Percentiles rank a stretch among this genome's conserved stretches.
phyloP scores from a whole-genome alignment of 2,888 invertebrate species.

The Eupithecia subumbrata region DNA sequence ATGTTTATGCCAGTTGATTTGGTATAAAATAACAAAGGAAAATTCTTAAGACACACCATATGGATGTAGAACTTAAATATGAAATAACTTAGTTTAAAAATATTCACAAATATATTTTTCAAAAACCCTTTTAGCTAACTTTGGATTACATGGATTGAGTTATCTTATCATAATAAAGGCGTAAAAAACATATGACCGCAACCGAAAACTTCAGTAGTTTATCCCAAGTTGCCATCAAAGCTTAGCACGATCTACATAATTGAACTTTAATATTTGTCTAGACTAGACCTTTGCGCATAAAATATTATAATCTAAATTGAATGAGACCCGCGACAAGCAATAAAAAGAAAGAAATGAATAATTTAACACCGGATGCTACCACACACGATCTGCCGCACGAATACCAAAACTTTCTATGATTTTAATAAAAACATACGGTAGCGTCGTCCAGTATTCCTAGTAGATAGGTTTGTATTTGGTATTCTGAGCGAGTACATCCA shows the following conservation, averaged over 20 bases:
- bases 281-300: slow-evolving; percentile 14
- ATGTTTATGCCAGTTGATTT: neutral
- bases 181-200: neutral
- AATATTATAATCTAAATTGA: slow-evolving; percentile 25
- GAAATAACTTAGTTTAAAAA: neutral
- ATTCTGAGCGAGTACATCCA: slow-evolving; percentile 71
- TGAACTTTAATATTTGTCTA: slow-evolving; percentile 17
- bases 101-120: neutral
- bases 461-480: slow-evolving; percentile 57
- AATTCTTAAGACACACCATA: neutral
- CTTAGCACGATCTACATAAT: slow-evolving; percentile 14
- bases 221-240: neutral
- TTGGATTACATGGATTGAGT: neutral
- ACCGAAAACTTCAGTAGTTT: slow-evolving; percentile 12
- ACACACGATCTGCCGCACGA: slow-evolving; percentile 36
- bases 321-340: slow-evolving; percentile 33
- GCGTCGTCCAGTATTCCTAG: slow-evolving; percentile 44
- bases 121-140: neutral
- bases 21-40: too few relatives aligned
- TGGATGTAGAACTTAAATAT: neutral
- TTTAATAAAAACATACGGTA: slow-evolving; percentile 44
- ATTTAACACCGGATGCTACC: slow-evolving; percentile 36
- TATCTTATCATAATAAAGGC: neutral
- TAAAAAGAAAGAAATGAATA: slow-evolving; percentile 35
- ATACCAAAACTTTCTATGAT: slow-evolving; percentile 42